These are phyloP conservation scores for Fulmarus glacialis DNA, from an alignment of 2,113 vertebrate species.

Conservation along the genomic window DNA sequence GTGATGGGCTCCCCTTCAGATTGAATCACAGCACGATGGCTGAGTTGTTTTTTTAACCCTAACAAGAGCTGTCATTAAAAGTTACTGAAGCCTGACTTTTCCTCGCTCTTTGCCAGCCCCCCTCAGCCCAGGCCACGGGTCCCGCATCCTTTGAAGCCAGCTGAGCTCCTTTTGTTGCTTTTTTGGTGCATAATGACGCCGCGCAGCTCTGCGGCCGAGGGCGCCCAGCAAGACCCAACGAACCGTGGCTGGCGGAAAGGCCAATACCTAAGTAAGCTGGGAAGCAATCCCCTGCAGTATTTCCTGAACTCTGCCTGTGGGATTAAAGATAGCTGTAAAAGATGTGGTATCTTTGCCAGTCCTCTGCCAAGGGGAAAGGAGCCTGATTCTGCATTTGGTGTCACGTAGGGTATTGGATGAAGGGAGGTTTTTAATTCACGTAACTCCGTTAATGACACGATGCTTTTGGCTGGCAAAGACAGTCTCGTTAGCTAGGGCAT, in stretches of 20 bases:
- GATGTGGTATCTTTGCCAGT: background rate
- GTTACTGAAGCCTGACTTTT: constrained; percentile 84
- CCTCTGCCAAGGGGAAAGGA: constrained; percentile 19
- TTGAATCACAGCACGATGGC: constrained; percentile 72
- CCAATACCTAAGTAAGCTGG: background rate
- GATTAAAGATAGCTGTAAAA: constrained; percentile 2
- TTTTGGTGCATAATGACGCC: constrained; percentile 75
- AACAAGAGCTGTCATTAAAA: constrained; percentile 85
- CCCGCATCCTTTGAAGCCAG: constrained; percentile 74
- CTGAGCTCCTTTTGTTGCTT: constrained; percentile 78
- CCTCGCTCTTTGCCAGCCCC: constrained; percentile 77
- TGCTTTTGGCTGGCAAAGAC: background rate
- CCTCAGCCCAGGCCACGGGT: constrained; percentile 75
- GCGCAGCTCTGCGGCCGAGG: constrained; percentile 56
- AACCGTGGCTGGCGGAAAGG: constrained; percentile 5
- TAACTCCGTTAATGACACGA: background rate
- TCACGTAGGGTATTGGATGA: background rate
- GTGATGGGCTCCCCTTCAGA: constrained; percentile 59
- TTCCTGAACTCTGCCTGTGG: constrained; percentile 6
- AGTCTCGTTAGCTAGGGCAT: background rate
- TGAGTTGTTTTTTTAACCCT: constrained; percentile 85
- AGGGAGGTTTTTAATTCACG: background rate
- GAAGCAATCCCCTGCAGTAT: background rate
- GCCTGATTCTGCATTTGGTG: background rate
- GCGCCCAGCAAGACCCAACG: constrained; percentile 52